A percentile compares a stretch with the other conserved stretches of the same genome.
Conservation (phyloP, 2,888 invertebrate species). For the Chymomyza amoena region DNA sequence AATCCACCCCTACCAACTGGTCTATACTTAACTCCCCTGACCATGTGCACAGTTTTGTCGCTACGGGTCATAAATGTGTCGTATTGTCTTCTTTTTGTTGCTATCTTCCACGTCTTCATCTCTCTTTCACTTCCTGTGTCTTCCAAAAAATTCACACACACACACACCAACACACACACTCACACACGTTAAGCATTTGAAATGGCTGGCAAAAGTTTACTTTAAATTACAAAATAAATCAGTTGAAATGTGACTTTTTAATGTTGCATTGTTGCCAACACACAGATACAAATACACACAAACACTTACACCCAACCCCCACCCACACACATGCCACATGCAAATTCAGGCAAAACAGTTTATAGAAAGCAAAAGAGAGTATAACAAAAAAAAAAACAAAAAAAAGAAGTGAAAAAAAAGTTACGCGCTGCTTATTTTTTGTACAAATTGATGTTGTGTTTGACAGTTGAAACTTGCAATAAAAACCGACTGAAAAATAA, state of each 20-base stretch:
- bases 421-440: conserved; percentile 62
- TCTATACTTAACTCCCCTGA: conserved; percentile 15
- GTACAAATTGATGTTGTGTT: conserved; percentile 75
- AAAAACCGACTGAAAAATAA: conserved; percentile 53
- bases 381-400: conserved; percentile 46
- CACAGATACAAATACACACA: conserved; percentile 15
- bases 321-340: conserved; percentile 31
- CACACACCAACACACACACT: background rate
- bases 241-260: conserved; percentile 72
- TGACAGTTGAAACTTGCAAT: conserved; percentile 62
- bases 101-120: background rate
- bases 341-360: conserved; percentile 51
- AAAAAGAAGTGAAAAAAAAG: background rate
- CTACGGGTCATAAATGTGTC: conserved; percentile 59
- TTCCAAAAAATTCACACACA: background rate
- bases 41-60: conserved; percentile 8
- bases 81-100: conserved; percentile 28
- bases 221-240: conserved; percentile 72
- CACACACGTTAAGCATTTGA: conserved; percentile 59
- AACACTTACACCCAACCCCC: background rate
- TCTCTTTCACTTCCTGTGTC: background rate
- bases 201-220: conserved; percentile 55
- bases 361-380: conserved; percentile 44
- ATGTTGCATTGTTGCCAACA: conserved; percentile 58
- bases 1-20: background rate